Evolutionary conservation across 2,888 invertebrate genomes (phyloP), one percentile per base, ranked within the genome.

Genomic region (Chrysolina oricalcia): DNA sequence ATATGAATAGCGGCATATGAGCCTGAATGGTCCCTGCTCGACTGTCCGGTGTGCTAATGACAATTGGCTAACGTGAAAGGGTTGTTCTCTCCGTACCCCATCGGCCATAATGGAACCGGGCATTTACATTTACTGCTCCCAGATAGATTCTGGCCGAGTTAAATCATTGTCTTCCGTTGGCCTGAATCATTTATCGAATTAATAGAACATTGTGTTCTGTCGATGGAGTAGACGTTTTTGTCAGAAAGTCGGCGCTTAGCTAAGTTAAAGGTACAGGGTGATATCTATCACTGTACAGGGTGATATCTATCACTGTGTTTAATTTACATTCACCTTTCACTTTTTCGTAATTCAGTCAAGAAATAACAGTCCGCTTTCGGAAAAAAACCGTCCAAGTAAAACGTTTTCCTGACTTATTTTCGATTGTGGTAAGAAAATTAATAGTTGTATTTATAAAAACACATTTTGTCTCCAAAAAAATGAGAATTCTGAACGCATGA

Each of bases 1-100:
- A 86, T 87, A 86, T 86, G 86, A 86, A 87, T 86, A 82, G 86
- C 81, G 81, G 82, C 82, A 80, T 81, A 81, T 80, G 84, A 84
- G 81, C 73, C 81, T 83, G 85, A 86, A 86, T 84, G 48, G 62
- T 66, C 70, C 70, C 74, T 50, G 70, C 65, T 70, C 59, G 78
- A 80, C 81, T 75, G 87, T 86, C 86, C 87, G 85, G 84, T 83
- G 81, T 82, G 79, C 85, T 87, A 87, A 87, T 87, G 86, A 87
- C 86, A 86, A 87, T 87, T 87, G 86, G 87, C 86, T 84, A 84
- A 81, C 83, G 84, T 85, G 83, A 85, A 86, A 86, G 86, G 86
- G 86, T 86, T 86, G 84, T 82, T 81, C 83, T 80, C 75, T 75
- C 75, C 78, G 76, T 77, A 80, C 56, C 72, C 73, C 41, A 73